These are phyloP conservation scores for Enhydra lutris DNA, from an alignment of 2,113 vertebrate genomes.

Conservation along the genomic window DNA sequence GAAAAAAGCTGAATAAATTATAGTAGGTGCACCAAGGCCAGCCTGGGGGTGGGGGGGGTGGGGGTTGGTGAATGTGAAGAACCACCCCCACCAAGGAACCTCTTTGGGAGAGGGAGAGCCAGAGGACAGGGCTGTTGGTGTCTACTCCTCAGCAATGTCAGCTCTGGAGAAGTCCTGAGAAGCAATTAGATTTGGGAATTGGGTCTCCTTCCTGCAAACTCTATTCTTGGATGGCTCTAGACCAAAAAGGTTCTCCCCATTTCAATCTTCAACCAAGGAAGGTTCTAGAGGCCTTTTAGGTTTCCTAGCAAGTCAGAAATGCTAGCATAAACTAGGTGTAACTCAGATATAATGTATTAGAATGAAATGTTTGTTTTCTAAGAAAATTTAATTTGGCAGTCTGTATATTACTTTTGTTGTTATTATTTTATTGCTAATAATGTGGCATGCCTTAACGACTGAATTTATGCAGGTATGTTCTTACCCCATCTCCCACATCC, in stretches of 20 bases:
- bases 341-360: background rate
- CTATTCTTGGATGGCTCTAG: background rate
- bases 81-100: accelerated
- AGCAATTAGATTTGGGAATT: background rate
- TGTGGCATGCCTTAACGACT: background rate
- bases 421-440: background rate
- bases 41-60: too few relatives aligned
- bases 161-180: background rate
- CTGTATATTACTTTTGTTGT: background rate
- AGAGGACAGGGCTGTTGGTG: too few relatives aligned
- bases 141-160: background rate
- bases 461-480: background rate
- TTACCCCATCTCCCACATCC: background rate
- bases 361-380: background rate
- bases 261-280: background rate
- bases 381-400: background rate
- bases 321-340: background rate
- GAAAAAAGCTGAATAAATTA: background rate
- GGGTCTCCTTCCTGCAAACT: background rate
- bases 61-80: background rate
- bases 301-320: background rate
- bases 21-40: background rate
- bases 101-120: background rate
- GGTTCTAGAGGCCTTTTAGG: background rate
- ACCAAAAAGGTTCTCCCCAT: background rate